These are phyloP conservation scores for Toxotes lorentzi DNA, from an alignment of 2,797 vertebrate species.

Conservation along the genomic window DNA sequence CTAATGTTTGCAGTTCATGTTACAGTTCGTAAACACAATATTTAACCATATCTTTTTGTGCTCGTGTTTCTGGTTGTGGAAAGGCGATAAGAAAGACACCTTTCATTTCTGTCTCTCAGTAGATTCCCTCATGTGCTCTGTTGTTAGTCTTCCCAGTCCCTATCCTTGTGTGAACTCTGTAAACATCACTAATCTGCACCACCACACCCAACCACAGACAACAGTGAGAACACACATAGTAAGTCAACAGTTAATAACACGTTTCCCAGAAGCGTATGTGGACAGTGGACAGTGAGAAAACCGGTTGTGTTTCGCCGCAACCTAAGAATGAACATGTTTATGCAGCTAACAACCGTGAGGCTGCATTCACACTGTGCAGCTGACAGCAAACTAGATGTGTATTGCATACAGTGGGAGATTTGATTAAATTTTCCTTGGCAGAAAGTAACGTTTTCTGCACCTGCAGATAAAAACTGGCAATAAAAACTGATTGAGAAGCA, in stretches of 20 bases:
- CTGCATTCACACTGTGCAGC: not conserved
- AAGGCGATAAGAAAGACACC: not conserved
- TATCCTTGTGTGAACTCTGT: constrained; percentile 17
- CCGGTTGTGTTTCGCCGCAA: not conserved
- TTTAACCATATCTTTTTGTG: no score
- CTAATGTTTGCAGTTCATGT: no score
- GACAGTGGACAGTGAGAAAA: not conserved
- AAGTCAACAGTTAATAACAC: constrained; percentile 17
- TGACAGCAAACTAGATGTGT: not conserved
- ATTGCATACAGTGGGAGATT: not conserved
- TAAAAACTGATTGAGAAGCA: not conserved
- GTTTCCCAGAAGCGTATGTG: constrained; percentile 4
- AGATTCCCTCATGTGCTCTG: not conserved
- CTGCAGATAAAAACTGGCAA: not conserved
- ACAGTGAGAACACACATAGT: constrained; percentile 11
- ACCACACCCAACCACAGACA: not conserved
- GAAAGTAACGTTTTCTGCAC: not conserved
- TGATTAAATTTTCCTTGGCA: constrained; percentile 7
- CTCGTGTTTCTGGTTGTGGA: no score
- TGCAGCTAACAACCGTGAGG: not conserved
- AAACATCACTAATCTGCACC: constrained; percentile 17
- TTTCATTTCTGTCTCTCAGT: not conserved
- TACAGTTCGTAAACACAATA: no score
- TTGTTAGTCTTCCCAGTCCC: not conserved
- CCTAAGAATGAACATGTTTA: not conserved